phyloP scores from a whole-genome alignment of 1,140 invertebrate genomes.

The Ceratosolen fusciceps region DNA sequence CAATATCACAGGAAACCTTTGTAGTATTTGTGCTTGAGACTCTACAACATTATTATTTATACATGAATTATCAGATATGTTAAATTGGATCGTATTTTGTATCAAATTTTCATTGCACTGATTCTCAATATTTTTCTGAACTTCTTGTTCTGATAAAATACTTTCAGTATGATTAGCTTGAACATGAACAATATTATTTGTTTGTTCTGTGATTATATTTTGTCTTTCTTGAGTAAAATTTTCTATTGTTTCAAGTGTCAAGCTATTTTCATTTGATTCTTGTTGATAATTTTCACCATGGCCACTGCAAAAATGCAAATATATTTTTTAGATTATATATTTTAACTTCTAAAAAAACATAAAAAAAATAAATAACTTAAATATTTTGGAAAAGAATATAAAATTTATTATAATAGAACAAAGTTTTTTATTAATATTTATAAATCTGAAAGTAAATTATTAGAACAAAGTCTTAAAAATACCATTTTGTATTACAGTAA shows the following conservation, averaged over 20 bases:
- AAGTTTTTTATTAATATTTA: background rate
- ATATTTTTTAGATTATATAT: background rate
- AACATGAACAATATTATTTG: constrained; percentile 27
- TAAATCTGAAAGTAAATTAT: too few species aligned
- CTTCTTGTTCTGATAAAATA: constrained; percentile 17
- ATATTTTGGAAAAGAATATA: background rate
- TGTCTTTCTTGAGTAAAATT: constrained; percentile 13
- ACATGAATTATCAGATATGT: constrained; percentile 30
- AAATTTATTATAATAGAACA: background rate
- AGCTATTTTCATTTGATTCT: constrained; percentile 11
- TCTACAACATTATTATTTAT: constrained; percentile 11
- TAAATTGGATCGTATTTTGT: constrained; percentile 43
- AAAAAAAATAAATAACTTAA: too few species aligned
- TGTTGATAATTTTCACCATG: constrained; percentile 34
- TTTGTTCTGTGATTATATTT: constrained; percentile 11
- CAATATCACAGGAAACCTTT: constrained; percentile 51
- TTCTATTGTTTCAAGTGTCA: constrained; percentile 24
- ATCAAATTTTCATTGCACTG: constrained; percentile 35
- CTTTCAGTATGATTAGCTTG: constrained; percentile 8
- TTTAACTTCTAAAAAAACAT: constrained; percentile 3
- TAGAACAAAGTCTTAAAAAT: too few species aligned
- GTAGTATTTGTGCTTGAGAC: constrained; percentile 53
- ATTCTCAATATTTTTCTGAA: constrained; percentile 27
- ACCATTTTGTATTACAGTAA: too few species aligned
- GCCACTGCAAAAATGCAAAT: constrained; percentile 19